A percentile compares a stretch with the other conserved stretches of the same genome.
Conservation (phyloP, 1,140 invertebrate species). For the Temnothorax curvispinosus region DNA sequence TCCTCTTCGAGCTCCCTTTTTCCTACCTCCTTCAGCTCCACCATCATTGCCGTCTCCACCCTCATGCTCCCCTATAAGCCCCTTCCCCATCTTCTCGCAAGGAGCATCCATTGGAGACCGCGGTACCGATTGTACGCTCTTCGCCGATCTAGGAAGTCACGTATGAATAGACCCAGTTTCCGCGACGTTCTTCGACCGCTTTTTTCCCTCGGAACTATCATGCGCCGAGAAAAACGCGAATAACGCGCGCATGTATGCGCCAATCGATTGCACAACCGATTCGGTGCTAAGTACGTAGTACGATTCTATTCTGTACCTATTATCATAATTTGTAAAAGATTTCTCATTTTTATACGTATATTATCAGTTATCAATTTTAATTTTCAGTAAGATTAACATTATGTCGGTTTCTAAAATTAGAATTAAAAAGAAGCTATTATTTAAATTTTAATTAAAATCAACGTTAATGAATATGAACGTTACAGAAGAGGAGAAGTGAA, state of each 20-base stretch:
- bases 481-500: slow-evolving; percentile 12
- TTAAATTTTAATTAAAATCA: slow-evolving; percentile 4
- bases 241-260: neutral
- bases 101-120: slow-evolving; percentile 69
- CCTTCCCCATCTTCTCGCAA: slow-evolving; percentile 51
- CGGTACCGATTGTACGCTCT: slow-evolving; percentile 68
- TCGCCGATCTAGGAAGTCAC: slow-evolving; percentile 70
- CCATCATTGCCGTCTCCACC: slow-evolving; percentile 57
- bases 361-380: neutral
- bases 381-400: neutral
- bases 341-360: neutral
- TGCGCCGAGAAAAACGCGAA: slow-evolving; percentile 20
- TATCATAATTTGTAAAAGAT: neutral
- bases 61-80: slow-evolving; percentile 19
- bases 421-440: neutral
- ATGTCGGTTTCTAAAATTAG: neutral
- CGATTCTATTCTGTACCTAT: neutral
- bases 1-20: slow-evolving; percentile 77
- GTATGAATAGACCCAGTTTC: slow-evolving; percentile 72
- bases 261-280: neutral
- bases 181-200: slow-evolving; percentile 39
- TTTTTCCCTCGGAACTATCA: slow-evolving; percentile 22
- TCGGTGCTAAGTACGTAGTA: neutral
- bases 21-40: slow-evolving; percentile 68
- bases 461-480: neutral